Conservation (phyloP, 1,140 invertebrate species). For the Apis florea region DNA sequence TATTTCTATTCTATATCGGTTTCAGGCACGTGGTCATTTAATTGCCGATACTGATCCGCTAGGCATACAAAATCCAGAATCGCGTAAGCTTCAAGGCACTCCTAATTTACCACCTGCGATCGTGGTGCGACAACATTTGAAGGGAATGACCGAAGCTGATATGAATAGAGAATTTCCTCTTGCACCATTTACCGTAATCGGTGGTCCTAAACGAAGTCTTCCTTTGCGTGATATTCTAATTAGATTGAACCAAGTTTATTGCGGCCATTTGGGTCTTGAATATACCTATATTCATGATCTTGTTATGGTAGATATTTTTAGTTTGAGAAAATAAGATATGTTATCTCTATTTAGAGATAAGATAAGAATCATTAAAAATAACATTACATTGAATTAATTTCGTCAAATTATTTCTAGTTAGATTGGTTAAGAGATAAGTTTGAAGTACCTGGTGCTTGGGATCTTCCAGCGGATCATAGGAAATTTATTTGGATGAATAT, state of each 20-base stretch:
- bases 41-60: constrained; percentile 90
- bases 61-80: constrained; percentile 78
- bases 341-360: too few species aligned
- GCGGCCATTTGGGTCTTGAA: constrained; percentile 88
- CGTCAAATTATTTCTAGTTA: constrained; percentile 77
- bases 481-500: constrained; percentile 86
- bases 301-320: constrained; percentile 15
- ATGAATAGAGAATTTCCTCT: constrained; percentile 85
- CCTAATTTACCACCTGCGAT: constrained; percentile 66
- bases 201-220: constrained; percentile 82
- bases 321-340: background rate
- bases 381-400: background rate
- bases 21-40: constrained; percentile 88
- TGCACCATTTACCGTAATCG: constrained; percentile 86
- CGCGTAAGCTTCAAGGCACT: constrained; percentile 70
- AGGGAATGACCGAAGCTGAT: constrained; percentile 83
- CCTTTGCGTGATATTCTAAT: constrained; percentile 87
- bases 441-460: constrained; percentile 87
- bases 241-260: constrained; percentile 87
- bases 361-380: too few species aligned
- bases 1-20: background rate
- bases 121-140: constrained; percentile 73
- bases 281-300: constrained; percentile 93
- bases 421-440: constrained; percentile 91
- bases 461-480: constrained; percentile 86